phyloP scores from a whole-genome alignment of 1,140 invertebrate species.

The Parasteatoda tepidariorum region DNA sequence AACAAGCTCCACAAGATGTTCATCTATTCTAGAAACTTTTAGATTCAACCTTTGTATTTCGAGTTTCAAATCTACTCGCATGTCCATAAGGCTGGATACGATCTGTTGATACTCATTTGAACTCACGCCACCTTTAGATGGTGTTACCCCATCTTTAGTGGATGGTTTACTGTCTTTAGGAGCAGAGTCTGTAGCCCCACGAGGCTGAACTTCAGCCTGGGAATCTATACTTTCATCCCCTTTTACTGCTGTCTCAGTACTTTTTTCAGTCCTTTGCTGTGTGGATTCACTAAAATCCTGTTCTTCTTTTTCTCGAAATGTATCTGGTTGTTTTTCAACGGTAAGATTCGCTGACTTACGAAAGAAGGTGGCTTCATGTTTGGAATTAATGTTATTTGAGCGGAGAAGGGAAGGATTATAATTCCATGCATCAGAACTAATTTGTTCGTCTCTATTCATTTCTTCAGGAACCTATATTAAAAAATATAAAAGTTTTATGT shows the following conservation, averaged over 20 bases:
- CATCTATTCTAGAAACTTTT: conserved; percentile 84
- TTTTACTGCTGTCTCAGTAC: conserved; percentile 5
- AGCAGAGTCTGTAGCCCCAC: conserved; percentile 37
- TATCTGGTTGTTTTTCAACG: conserved; percentile 51
- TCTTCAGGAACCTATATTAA: conserved; percentile 30
- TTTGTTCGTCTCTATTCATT: conserved; percentile 46
- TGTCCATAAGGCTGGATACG: conserved; percentile 84
- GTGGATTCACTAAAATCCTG: too few relatives aligned
- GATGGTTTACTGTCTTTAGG: background rate
- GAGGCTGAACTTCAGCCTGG: conserved; percentile 41
- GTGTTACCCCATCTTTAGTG: background rate
- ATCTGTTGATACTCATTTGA: conserved; percentile 78
- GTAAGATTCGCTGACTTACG: conserved; percentile 42
- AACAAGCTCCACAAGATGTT: conserved; percentile 76
- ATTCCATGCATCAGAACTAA: conserved; percentile 27
- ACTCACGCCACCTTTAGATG: background rate
- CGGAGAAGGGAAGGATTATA: conserved; percentile 33
- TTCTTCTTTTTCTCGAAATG: background rate
- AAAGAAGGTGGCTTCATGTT: conserved; percentile 35
- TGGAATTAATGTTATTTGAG: conserved; percentile 25
- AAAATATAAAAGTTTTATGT: too few relatives aligned
- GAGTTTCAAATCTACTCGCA: conserved; percentile 86
- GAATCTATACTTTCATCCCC: conserved; percentile 24
- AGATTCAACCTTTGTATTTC: conserved; percentile 87
- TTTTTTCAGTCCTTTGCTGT: conserved; percentile 10